A percentile compares a stretch with the other conserved stretches of the same genome.
These are phyloP conservation scores for Grantiella picta DNA, from an alignment of 2,113 vertebrate species.

Conservation along the genomic window DNA sequence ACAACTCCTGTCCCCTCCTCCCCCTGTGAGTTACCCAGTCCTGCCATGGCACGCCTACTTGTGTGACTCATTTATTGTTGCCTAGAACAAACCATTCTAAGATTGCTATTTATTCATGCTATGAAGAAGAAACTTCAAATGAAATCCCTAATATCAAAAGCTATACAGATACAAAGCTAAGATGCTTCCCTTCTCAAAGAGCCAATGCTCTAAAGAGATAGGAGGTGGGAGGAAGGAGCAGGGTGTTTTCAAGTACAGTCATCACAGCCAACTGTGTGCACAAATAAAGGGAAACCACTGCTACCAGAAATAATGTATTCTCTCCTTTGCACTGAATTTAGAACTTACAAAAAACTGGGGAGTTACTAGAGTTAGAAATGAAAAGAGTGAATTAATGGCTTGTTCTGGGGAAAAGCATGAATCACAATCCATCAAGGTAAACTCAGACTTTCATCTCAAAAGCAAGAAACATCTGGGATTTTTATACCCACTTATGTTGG, in stretches of 20 bases:
- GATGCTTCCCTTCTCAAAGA: not conserved
- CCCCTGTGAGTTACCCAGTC: not conserved
- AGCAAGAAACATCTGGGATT: not conserved
- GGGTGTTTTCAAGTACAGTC: not conserved
- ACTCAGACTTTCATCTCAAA: not conserved
- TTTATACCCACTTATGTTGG: not conserved
- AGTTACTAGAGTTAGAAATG: not conserved
- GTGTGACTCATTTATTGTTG: not conserved
- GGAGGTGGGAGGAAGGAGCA: not conserved
- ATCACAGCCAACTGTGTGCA: not conserved
- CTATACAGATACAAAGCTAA: not conserved
- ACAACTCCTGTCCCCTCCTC: not conserved
- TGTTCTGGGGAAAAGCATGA: not conserved
- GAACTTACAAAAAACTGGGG: not conserved
- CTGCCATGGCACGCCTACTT: fast-evolving
- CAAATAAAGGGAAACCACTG: not conserved
- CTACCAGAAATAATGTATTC: not conserved
- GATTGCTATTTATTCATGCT: not conserved
- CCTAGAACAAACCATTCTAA: not conserved
- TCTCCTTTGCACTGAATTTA: not conserved
- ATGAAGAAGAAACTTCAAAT: not conserved
- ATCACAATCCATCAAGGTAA: not conserved
- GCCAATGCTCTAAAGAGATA: not conserved
- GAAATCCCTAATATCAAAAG: not conserved
- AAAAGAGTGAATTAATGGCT: not conserved